Conservation (phyloP, 2,888 invertebrate genomes). For the Dasypolia templi region DNA sequence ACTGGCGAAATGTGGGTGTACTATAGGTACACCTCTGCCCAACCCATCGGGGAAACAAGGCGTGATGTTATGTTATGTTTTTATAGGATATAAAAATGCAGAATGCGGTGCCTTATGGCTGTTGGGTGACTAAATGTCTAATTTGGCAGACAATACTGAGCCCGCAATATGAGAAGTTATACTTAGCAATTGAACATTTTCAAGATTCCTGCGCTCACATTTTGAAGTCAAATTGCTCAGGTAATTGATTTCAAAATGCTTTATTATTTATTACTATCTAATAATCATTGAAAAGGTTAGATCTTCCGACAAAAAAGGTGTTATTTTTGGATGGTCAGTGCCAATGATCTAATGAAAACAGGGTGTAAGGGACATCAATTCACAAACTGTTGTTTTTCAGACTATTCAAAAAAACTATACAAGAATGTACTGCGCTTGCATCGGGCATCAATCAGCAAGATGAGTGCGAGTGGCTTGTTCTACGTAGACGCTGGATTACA, state of each 20-base stretch:
- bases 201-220: background rate
- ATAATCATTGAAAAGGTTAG: background rate
- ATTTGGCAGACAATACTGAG: background rate
- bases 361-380: no score
- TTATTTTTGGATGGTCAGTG: background rate
- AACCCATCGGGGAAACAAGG: no score
- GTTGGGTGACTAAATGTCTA: background rate
- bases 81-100: no score
- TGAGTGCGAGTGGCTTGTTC: no score
- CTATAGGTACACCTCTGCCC: no score
- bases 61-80: no score
- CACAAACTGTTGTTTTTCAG: background rate
- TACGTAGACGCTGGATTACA: background rate
- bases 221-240: background rate
- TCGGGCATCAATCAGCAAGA: background rate
- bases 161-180: background rate
- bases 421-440: background rate
- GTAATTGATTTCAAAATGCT: background rate
- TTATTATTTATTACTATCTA: background rate
- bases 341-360: no score
- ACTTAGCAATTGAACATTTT: background rate
- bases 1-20: no score
- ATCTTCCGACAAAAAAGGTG: background rate
- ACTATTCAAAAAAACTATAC: background rate
- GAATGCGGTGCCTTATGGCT: background rate